A percentile compares a stretch with the other conserved stretches of the same genome.
Evolutionary conservation across 2,888 invertebrate species (phyloP).

Genomic region (Caenorhabditis sp.): DNA sequence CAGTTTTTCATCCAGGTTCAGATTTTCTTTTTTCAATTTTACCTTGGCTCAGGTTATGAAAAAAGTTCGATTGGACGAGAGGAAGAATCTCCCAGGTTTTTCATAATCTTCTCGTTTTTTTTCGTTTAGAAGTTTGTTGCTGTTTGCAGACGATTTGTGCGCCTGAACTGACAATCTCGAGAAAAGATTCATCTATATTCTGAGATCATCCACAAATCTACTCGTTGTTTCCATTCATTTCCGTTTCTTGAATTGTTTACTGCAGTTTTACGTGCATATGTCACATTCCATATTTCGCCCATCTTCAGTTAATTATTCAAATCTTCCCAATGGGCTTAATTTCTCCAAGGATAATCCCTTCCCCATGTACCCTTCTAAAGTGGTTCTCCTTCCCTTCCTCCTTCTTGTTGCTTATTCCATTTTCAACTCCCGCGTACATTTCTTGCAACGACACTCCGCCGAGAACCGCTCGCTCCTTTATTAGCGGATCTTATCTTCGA

Average conservation of each 20-base stretch:
- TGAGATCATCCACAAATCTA: background rate
- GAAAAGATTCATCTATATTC: no score
- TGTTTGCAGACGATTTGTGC: no score
- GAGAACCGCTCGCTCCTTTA: no score
- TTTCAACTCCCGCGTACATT: background rate
- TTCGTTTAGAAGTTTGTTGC: no score
- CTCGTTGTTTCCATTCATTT: background rate
- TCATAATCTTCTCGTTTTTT: no score
- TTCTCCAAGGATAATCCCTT: conserved; percentile 33
- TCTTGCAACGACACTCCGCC: background rate
- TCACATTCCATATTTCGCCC: conserved; percentile 32
- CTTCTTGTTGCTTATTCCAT: background rate
- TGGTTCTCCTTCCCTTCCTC: conserved; percentile 10
- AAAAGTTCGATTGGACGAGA: no score
- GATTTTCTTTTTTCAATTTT: no score
- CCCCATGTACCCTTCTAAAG: conserved; percentile 10
- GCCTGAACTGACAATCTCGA: no score
- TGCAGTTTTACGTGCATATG: conserved; percentile 14
- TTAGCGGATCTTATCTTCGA: no score
- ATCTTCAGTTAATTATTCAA: conserved; percentile 57
- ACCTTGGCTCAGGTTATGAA: no score
- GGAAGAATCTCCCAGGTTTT: no score
- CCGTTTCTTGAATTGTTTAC: background rate
- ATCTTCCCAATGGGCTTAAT: conserved; percentile 40
- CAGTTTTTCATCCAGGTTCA: no score